These are phyloP conservation scores for Bolborhynchus lineola DNA, from an alignment of 2,113 vertebrate genomes.

Conservation along the genomic window DNA sequence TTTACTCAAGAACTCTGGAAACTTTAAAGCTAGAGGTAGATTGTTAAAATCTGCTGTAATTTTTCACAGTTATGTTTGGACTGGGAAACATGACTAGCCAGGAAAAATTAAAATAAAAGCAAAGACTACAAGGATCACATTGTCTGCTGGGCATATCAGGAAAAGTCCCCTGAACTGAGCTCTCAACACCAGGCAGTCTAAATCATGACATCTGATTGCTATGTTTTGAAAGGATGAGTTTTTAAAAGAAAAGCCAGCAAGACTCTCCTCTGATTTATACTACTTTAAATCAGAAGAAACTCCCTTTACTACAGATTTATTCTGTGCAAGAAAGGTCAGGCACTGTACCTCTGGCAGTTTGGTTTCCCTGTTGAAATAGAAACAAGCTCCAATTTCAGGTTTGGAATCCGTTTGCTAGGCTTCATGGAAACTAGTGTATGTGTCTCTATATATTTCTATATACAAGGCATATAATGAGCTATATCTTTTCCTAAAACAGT, in stretches of 20 bases:
- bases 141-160: background rate
- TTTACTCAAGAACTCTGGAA: background rate
- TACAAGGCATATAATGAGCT: background rate
- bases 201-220: background rate
- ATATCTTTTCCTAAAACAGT: background rate
- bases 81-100: background rate
- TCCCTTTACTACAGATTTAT: background rate
- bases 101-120: background rate
- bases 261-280: background rate
- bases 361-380: background rate
- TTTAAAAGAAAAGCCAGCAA: background rate
- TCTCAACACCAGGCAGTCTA: background rate
- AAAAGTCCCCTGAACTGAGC: background rate
- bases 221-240: background rate
- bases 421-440: background rate
- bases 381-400: background rate
- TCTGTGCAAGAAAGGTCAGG: background rate
- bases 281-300: background rate
- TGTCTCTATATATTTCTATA: background rate
- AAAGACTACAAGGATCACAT: background rate
- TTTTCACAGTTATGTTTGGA: background rate
- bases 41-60: background rate
- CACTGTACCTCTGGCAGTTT: background rate
- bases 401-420: background rate
- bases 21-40: background rate